These are phyloP conservation scores for Crematogaster levior DNA, from an alignment of 2,888 invertebrate species.

Conservation along the genomic window DNA sequence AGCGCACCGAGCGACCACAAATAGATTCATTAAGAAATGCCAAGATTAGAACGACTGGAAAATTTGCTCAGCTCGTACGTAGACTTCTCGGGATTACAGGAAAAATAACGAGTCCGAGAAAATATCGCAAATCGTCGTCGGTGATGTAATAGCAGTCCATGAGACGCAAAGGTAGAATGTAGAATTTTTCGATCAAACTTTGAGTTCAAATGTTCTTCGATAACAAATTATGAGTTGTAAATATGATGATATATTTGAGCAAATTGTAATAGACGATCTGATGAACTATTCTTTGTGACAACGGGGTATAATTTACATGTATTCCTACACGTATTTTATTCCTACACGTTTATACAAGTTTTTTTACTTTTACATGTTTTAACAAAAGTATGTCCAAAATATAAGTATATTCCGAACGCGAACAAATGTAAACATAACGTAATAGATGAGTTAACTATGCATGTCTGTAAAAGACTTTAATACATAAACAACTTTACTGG, in stretches of 20 bases:
- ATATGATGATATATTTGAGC: background rate
- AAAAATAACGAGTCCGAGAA: slow-evolving; percentile 18
- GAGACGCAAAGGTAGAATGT: background rate
- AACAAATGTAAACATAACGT: background rate
- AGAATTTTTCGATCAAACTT: slow-evolving; percentile 13
- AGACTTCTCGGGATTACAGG: slow-evolving; percentile 30
- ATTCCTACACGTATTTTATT: too few relatives aligned
- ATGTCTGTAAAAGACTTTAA: slow-evolving; percentile 2
- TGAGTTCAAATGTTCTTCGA: background rate
- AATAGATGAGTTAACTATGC: slow-evolving; percentile 4
- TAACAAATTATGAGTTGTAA: slow-evolving; percentile 15
- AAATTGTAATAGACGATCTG: slow-evolving; percentile 10
- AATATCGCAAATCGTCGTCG: slow-evolving; percentile 17
- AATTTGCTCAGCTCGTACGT: slow-evolving; percentile 20
- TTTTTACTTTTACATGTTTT: background rate
- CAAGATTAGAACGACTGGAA: slow-evolving; percentile 35
- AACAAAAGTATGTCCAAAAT: background rate
- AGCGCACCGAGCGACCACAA: background rate
- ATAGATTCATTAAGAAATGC: slow-evolving; percentile 42
- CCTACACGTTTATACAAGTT: background rate
- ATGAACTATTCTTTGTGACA: background rate
- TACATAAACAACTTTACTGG: slow-evolving; percentile 28
- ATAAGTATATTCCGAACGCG: background rate
- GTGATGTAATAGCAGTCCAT: background rate
- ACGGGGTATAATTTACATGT: background rate